Evolutionary conservation across 2,113 vertebrate genomes (phyloP).

Genomic region (Dryoscopus gambensis): DNA sequence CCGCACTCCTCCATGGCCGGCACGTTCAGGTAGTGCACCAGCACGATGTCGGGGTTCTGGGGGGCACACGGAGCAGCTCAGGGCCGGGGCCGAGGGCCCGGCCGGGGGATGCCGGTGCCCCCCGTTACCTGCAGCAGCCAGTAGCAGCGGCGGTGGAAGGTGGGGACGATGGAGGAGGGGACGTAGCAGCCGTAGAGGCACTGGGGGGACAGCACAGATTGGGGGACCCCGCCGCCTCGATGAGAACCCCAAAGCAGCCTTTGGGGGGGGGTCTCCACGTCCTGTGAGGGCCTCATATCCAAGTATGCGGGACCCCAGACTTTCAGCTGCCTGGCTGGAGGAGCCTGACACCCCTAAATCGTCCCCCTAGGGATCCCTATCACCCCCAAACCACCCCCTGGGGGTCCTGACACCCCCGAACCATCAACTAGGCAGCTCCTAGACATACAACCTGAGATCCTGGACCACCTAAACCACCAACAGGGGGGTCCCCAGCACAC

Average conservation of each 20-base stretch:
- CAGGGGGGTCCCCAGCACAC: not conserved
- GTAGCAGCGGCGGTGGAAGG: not conserved
- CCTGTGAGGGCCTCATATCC: fast-evolving
- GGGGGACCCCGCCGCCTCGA: not conserved
- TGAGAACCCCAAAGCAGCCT: not conserved
- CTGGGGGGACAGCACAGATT: not conserved
- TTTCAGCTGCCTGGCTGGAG: not conserved
- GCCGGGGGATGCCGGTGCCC: not conserved
- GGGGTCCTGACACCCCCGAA: not conserved
- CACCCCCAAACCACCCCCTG: not conserved
- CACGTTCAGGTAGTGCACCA: not conserved
- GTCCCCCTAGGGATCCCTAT: too few relatives aligned
- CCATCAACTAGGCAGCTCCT: not conserved
- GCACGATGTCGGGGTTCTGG: not conserved
- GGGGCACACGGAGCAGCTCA: not conserved
- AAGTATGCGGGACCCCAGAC: too few relatives aligned
- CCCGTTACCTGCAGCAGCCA: not conserved
- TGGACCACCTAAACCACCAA: not conserved
- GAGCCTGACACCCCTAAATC: not conserved
- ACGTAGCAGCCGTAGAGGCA: not conserved
- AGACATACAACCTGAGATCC: not conserved
- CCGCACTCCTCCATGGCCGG: not conserved
- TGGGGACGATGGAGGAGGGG: not conserved
- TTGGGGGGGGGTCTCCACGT: too few relatives aligned
- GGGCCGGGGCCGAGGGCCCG: fast-evolving